phyloP scores from a whole-genome alignment of 64 coral and sea anemone genomes.

The Stichodactyla helianthus region DNA sequence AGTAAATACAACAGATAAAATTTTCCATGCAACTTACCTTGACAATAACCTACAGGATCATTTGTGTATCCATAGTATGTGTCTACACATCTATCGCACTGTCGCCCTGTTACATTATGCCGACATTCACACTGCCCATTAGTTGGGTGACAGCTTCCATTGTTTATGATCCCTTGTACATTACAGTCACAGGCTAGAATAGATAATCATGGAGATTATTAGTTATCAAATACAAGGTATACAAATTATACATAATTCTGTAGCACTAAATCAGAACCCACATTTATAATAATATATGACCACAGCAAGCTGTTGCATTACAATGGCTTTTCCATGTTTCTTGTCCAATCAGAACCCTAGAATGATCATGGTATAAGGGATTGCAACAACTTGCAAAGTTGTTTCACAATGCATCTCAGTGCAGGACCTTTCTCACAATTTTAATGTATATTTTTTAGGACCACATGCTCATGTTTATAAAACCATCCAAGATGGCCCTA shows the following conservation, averaged over 20 bases:
- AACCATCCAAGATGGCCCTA: no score
- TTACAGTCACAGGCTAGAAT: slow-evolving; percentile 74
- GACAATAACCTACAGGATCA: slow-evolving; percentile 59
- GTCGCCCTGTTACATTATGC: slow-evolving; percentile 86
- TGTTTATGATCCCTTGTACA: slow-evolving; percentile 71
- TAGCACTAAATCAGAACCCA: neutral
- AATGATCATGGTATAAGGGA: no score
- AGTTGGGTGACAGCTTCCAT: slow-evolving; percentile 80
- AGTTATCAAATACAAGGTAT: neutral
- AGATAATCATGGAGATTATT: neutral
- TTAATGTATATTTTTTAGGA: no score
- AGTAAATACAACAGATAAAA: neutral
- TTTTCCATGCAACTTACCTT: slow-evolving; percentile 31
- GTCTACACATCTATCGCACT: slow-evolving; percentile 75
- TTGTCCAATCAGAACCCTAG: no score
- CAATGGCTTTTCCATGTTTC: no score
- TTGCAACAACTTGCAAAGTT: no score
- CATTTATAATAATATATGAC: no score
- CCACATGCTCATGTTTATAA: no score
- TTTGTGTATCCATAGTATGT: slow-evolving; percentile 77
- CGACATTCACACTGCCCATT: slow-evolving; percentile 90
- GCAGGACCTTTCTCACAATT: no score
- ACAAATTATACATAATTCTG: no score
- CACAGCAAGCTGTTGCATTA: no score
- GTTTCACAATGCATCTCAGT: no score